Conservation (phyloP, 2,888 invertebrate species). For the Chrysolina americana region DNA sequence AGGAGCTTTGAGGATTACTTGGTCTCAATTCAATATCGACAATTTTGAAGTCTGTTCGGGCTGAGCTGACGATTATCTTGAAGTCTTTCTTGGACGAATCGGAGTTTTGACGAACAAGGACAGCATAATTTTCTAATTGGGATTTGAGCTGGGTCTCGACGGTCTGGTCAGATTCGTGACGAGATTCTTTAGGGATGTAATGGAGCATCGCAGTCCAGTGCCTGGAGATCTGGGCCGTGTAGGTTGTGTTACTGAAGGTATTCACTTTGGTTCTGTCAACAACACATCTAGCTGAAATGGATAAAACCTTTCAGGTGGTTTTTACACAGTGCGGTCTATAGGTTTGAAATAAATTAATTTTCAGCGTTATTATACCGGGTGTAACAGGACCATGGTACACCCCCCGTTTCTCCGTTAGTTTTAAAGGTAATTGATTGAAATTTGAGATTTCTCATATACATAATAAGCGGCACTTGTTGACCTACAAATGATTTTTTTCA, state of each 20-base stretch:
- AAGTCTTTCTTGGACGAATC: slow-evolving; percentile 68
- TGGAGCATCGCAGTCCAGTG: slow-evolving; percentile 72
- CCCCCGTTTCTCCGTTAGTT: no score
- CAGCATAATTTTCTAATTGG: slow-evolving; percentile 64
- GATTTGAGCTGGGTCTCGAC: slow-evolving; percentile 61
- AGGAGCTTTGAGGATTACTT: slow-evolving; percentile 24
- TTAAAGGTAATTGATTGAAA: no score
- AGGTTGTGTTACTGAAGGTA: slow-evolving; percentile 79
- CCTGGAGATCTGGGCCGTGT: slow-evolving; percentile 70
- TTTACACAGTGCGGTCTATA: no score
- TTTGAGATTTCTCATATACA: no score
- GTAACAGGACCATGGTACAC: no score
- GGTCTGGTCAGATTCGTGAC: slow-evolving; percentile 56
- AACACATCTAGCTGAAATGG: slow-evolving; percentile 74
- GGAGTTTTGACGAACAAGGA: slow-evolving; percentile 67
- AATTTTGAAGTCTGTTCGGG: slow-evolving; percentile 62
- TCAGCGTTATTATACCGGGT: no score
- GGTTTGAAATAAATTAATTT: no score
- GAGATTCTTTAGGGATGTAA: slow-evolving; percentile 61
- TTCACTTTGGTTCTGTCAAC: slow-evolving; percentile 73
- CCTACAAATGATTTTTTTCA: no score
- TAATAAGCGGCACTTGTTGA: no score
- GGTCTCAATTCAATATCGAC: slow-evolving; percentile 67
- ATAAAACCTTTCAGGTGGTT: slow-evolving; percentile 26
- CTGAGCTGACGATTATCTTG: slow-evolving; percentile 67